Evolutionary conservation across 2,113 vertebrate genomes (phyloP), one percentile per base, ranked within the genome.

Genomic region (Amphilophus citrinellus): DNA sequence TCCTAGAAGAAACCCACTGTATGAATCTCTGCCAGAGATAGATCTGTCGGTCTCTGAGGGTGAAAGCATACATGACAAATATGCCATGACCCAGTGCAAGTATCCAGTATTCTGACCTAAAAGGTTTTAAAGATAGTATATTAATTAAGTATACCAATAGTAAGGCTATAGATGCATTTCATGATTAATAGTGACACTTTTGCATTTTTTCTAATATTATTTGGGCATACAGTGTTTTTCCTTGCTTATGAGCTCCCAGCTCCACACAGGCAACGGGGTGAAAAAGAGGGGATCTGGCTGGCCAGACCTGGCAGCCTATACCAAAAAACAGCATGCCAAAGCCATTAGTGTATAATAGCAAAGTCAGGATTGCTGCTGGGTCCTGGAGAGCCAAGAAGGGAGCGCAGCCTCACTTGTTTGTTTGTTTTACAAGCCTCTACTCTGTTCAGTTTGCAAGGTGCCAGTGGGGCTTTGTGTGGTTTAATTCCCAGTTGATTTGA

Each of bases 361-460:
- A 90, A 93, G 93, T 94, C 93, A 92, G 89, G 90, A 89, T 90
- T 89, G 90, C 91, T 84, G 87, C 84, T 82, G 90, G 87, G 87
- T 87, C 84, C 87, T 84, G 85, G 86, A 89, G 85, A 90, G 87
- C 83, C 47, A 77, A 82, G 81, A 83, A 85, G 89, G 83, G 86
- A 94, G 91, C 88, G 88, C 85, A 92, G 93, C 84, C 87, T 88
- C 86, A 85, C 90, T 93, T 92, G 91, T 93, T 94, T 94, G 91
- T 95, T 93, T 93, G 91, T 90, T 94, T 92, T 92, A 92, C 89
- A 86, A 84, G 87, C 61, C 88, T 86, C 63, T 62, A 82, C 87
- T 82, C 81, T 77, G 84, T 92, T 87, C 83, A 20, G 85, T 80
- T 80, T 88, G 84, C 80, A 92, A 93, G 92, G 91, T 93, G 92